A percentile compares a stretch with the other conserved stretches of the same genome.
Conservation (phyloP, 2,113 vertebrate species). For the Muntiacus muntjak region DNA sequence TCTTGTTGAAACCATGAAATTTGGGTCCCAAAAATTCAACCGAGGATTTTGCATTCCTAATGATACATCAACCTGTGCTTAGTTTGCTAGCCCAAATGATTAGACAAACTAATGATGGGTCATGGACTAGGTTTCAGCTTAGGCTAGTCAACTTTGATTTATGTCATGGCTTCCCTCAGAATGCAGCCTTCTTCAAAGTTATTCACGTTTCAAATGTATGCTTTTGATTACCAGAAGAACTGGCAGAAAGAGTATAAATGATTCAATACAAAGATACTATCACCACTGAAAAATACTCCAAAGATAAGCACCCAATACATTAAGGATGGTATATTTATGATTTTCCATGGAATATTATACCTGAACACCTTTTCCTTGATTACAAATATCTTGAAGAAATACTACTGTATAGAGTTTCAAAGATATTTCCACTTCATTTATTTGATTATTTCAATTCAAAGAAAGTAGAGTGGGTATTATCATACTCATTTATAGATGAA, state of each 20-base stretch:
- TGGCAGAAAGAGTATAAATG: neutral
- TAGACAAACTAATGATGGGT: neutral
- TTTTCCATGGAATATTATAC: neutral
- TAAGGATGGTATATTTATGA: neutral
- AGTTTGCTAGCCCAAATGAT: neutral
- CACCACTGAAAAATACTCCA: neutral
- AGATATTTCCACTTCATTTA: neutral
- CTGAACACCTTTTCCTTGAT: neutral
- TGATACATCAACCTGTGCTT: neutral
- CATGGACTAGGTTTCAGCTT: neutral
- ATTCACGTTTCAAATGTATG: neutral
- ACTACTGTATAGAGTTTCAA: neutral
- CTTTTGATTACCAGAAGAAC: neutral
- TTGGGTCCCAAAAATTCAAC: neutral
- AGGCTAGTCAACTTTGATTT: neutral
- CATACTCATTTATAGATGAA: neutral
- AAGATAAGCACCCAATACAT: neutral
- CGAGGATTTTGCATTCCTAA: neutral
- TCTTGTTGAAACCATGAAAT: neutral
- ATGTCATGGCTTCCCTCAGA: neutral
- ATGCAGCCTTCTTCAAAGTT: neutral
- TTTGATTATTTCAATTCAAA: constrained; percentile 5
- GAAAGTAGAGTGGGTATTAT: neutral
- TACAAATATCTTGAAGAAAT: neutral
- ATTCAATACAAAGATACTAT: neutral